A percentile compares a stretch with the other conserved stretches of the same genome.
These are phyloP conservation scores for Geotrupes spiniger DNA, from an alignment of 2,888 invertebrate species.

Conservation along the genomic window DNA sequence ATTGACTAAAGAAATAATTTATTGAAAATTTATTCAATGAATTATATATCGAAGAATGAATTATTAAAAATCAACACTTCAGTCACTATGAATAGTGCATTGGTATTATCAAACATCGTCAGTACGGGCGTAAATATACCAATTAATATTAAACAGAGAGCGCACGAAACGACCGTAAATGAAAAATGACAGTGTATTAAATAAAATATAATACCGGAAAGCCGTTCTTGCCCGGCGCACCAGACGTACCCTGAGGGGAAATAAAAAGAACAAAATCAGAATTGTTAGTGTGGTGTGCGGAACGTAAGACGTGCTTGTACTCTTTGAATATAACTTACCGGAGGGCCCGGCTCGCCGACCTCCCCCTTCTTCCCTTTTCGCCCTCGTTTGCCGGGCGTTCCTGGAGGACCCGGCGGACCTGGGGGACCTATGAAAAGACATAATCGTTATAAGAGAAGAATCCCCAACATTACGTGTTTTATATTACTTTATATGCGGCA, in stretches of 20 bases:
- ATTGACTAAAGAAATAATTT: no score
- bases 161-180: no score
- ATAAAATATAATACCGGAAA: constrained; percentile 75
- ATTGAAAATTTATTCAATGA: no score
- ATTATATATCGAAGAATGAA: no score
- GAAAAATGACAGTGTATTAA: no score
- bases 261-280: constrained; percentile 33
- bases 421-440: constrained; percentile 48
- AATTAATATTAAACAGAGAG: no score
- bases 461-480: no score
- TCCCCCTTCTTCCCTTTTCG: constrained; percentile 89
- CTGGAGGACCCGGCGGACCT: constrained; percentile 73
- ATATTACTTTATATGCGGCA: no score
- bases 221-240: constrained; percentile 83
- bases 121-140: no score
- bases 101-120: no score
- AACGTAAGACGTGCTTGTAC: constrained; percentile 27
- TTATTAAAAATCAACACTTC: no score
- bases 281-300: constrained; percentile 27
- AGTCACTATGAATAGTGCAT: no score
- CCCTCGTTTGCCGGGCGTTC: constrained; percentile 83
- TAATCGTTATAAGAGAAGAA: constrained; percentile 1
- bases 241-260: constrained; percentile 68
- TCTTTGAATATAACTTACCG: constrained; percentile 60
- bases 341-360: constrained; percentile 72